Base-by-base conservation (phyloP, 2,113 vertebrate genomes). In the Xerus inauris region DNA sequence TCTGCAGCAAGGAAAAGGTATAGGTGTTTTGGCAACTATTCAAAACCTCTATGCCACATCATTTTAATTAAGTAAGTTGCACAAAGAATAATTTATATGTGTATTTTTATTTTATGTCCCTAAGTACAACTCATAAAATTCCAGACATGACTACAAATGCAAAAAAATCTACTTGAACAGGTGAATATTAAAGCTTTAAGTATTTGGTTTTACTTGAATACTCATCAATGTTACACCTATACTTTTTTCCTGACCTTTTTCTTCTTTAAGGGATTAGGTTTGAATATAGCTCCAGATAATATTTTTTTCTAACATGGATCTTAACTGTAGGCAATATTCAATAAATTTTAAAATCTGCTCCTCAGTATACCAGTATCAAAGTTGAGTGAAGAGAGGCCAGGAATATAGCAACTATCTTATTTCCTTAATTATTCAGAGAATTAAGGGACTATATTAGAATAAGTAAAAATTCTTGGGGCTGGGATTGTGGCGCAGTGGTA, bases 111-210 rank as follows among this genome's bases (percentile, higher is more conserved):
- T 96, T 89, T 62, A 95, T 22, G 3, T 30, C 30, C 14, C 7
- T 80, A 69, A 85, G 40, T 73, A 32, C n/a, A 92, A 64, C 14
- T 47, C 59, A 54, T 85, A 88, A 96, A 92, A 95, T 81, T 92
- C 47, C 47, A 96, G 88, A 76, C 13, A 22, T 81, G 64, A 45
- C 12, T 77, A 38, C 69, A 12, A 79, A 45, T 47, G 35, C 8
- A 94, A 82, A 24, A 24, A 94, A 95, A 76, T 80, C 49, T 82
- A 87, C n/a, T 84, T 89, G 26, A 57, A 38, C 28, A 62, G 49
- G 76, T 73, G 32, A 76, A 94, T 76, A 92, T 14, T 20, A 91
- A 88, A 92, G 51, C n/a, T 85, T 90, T 80, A 83, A 65, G 28
- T 80, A 80, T 73, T 67, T 90, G 22, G 42, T 49, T 84, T 81